Conservation (phyloP, 2,113 vertebrate genomes). For the Sylvietta virens region DNA sequence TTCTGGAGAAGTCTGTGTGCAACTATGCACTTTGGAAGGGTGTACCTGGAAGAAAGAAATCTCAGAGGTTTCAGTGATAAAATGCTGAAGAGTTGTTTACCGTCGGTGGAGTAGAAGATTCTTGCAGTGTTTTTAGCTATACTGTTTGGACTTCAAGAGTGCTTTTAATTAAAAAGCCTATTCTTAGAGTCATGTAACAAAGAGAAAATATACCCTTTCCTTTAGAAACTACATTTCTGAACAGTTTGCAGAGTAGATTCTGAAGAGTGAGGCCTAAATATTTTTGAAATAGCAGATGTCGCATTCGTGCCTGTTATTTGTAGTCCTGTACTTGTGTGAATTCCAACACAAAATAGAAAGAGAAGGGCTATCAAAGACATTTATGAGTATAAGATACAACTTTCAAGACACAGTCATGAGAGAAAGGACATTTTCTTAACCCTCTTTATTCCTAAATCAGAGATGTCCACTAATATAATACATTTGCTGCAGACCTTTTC, state of each 20-base stretch:
- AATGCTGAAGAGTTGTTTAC: not conserved
- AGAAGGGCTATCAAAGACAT: not conserved
- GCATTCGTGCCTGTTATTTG: not conserved
- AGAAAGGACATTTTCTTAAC: not conserved
- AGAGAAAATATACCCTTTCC: not conserved
- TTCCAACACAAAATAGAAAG: not conserved
- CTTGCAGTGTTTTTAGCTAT: not conserved
- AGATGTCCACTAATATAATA: not conserved
- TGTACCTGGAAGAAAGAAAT: not conserved
- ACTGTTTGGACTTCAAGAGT: not conserved
- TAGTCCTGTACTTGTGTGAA: not conserved
- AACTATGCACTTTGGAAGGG: not conserved
- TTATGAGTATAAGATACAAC: not conserved
- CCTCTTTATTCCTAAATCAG: not conserved
- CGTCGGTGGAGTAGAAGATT: not conserved
- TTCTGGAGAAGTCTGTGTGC: not conserved
- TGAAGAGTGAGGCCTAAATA: not conserved
- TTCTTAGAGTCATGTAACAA: not conserved
- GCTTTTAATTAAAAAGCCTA: not conserved
- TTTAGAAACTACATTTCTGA: not conserved
- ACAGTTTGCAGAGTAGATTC: not conserved
- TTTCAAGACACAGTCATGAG: not conserved
- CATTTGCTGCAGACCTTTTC: not conserved
- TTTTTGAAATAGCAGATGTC: not conserved
- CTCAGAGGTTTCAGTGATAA: not conserved